phyloP scores from a whole-genome alignment of 1,140 invertebrate species.

The Lerema accius region DNA sequence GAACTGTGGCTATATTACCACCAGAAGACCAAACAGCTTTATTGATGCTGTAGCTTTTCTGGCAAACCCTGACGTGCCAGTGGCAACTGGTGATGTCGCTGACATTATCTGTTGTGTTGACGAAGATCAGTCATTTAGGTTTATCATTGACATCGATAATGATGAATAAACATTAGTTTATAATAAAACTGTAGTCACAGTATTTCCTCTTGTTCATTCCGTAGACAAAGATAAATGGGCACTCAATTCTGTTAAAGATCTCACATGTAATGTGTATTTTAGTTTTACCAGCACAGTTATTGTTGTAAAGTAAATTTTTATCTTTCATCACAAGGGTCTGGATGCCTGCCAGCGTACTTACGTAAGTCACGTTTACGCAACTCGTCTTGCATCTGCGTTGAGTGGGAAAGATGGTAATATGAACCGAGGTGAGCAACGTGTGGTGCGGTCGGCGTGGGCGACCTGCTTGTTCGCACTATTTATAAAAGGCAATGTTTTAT shows the following conservation, averaged over 20 bases:
- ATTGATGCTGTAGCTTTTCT: constrained; percentile 61
- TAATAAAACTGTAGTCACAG: no score
- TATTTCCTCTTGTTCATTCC: background rate
- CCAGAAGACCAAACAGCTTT: constrained; percentile 54
- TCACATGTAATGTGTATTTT: background rate
- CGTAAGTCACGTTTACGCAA: background rate
- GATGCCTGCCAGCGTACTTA: background rate
- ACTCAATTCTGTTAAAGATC: background rate
- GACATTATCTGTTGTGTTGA: constrained; percentile 59
- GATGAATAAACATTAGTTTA: background rate
- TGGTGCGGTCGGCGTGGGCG: background rate
- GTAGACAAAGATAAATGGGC: background rate
- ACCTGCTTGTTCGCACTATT: background rate
- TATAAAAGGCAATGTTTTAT: no score
- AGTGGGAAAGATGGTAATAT: background rate
- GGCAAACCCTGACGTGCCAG: constrained; percentile 42
- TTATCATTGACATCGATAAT: constrained; percentile 47
- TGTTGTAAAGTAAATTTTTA: background rate
- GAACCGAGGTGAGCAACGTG: background rate
- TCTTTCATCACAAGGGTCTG: background rate
- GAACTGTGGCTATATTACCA: constrained; percentile 49
- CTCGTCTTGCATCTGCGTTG: background rate
- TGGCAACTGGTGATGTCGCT: constrained; percentile 43
- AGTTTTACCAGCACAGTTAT: background rate
- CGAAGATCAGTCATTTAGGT: constrained; percentile 58